Percentiles rank a stretch among this genome's conserved stretches.
Evolutionary conservation across 1,140 invertebrate species (phyloP).

Genomic region (Calliphora vicina): DNA sequence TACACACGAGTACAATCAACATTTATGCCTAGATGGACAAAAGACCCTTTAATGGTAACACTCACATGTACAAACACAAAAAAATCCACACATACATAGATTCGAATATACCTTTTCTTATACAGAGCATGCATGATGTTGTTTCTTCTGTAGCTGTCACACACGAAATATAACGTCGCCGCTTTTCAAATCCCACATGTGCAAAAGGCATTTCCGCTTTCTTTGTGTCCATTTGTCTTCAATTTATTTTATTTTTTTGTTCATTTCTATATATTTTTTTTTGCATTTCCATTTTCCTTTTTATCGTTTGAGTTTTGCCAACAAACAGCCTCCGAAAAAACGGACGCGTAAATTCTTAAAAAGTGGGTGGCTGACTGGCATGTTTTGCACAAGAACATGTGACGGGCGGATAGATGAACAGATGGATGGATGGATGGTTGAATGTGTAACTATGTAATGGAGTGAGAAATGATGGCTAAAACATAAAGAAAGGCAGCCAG

Average conservation of each 20-base stretch:
- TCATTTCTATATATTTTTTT: conserved; percentile 6
- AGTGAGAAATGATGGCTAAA: background rate
- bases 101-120: background rate
- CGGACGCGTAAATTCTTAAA: conserved; percentile 32
- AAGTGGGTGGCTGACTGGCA: conserved; percentile 16
- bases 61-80: background rate
- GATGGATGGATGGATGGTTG: background rate
- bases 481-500: background rate
- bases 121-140: too few species aligned
- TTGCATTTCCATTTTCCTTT: conserved; percentile 18
- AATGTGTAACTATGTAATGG: background rate
- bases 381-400: conserved; percentile 2
- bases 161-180: background rate
- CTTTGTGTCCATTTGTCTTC: conserved; percentile 35
- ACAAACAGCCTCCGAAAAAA: conserved; percentile 22
- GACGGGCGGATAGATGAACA: background rate
- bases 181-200: conserved; percentile 32
- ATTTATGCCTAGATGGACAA: background rate
- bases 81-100: background rate
- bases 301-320: conserved; percentile 12
- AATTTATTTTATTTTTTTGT: conserved; percentile 19
- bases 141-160: background rate
- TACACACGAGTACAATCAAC: background rate
- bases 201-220: conserved; percentile 22
- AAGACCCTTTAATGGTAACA: background rate